These are phyloP conservation scores for Toxotes lorentzi DNA, from an alignment of 2,797 vertebrate genomes.

Conservation along the genomic window DNA sequence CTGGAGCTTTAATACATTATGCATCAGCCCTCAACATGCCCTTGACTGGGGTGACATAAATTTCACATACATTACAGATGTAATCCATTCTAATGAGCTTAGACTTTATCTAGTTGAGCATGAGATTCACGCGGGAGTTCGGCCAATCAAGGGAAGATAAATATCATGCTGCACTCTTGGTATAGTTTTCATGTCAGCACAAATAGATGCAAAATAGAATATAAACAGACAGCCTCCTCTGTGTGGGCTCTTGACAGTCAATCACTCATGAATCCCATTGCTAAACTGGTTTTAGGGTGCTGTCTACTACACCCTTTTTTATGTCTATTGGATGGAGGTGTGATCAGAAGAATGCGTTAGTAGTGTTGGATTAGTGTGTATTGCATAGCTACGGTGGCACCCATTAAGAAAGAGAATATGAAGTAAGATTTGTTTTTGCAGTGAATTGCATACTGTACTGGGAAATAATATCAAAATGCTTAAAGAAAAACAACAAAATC, in stretches of 20 bases:
- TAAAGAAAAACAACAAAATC: not conserved
- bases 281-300: not conserved
- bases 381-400: not conserved
- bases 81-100: constrained; percentile 85
- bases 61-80: constrained; percentile 83
- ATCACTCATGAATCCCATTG: not conserved
- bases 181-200: constrained; percentile 59
- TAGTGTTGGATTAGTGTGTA: not conserved
- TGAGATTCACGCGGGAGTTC: constrained; percentile 52
- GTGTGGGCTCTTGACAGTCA: not conserved
- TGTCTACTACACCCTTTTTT: not conserved
- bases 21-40: constrained; percentile 75
- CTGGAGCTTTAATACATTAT: constrained; percentile 76
- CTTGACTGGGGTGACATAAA: constrained; percentile 79
- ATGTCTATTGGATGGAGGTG: not conserved
- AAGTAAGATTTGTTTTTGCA: not conserved
- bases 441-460: not conserved
- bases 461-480: not conserved
- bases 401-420: not conserved
- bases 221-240: not conserved
- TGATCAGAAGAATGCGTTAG: not conserved
- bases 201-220: constrained; percentile 23
- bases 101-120: constrained; percentile 68
- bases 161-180: constrained; percentile 51
- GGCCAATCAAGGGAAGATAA: constrained; percentile 65